Base-by-base conservation (phyloP, 2,888 invertebrate species). In the Argyresthia albistria region DNA sequence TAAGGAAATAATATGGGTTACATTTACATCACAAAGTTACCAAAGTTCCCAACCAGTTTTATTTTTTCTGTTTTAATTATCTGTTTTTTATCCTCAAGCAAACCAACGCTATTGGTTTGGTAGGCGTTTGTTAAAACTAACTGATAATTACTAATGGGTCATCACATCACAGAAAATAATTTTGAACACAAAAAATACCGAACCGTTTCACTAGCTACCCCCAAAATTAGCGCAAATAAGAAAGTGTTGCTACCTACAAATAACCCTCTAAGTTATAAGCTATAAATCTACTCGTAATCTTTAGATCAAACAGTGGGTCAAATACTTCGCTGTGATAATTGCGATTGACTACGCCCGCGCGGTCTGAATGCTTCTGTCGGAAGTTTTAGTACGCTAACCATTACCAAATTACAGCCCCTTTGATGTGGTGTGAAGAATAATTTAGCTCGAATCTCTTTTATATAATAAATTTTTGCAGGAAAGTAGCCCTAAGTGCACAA, bases 321-420 rank as follows among this genome's bases (percentile, higher is more conserved):
- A 25, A 25, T 25, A 25, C 25, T 6, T 12, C 35, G 35, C n/a
- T 47, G 12, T 47, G 8, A 35, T n/a, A 46, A 51, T 51, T 37
- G 54, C 53, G 53, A 55, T 56, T 55, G 54, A 55, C 52, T 43
- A 4, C 3, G 2, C 6, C 52, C 36, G 2, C 3, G 2, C 6
- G 25, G 25, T 25, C 25, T 25, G 25, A 25, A 25, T 25, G 25
- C 25, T 25, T 25, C 25, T 25, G 25, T 25, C 25, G 6, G 25
- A 25, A 25, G 25, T 25, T 25, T 25, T 25, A 25, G 25, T 6
- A 25, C 25, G 25, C 25, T 25, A 25, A 4, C 25, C 3, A 25
- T 25, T 25, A 25, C 6, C 25, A 6, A 25, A 25, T 25, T 25
- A 25, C 25, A 25, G 25, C 25, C 25, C 25, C 6, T 4, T 25